These are phyloP conservation scores for Regulus satrapa DNA, from an alignment of 2,113 vertebrate species.

Conservation along the genomic window DNA sequence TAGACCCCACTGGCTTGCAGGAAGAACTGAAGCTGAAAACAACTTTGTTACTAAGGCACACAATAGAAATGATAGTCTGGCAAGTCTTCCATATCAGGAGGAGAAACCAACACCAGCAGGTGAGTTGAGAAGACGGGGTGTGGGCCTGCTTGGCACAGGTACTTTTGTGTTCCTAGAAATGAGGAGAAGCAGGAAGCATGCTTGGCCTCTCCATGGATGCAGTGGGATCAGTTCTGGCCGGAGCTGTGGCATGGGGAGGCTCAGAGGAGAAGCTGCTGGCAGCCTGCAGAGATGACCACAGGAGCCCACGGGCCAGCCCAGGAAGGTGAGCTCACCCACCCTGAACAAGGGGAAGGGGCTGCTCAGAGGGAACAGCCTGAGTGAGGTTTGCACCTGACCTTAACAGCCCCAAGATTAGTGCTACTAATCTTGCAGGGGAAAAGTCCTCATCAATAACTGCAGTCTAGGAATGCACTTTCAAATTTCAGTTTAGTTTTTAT, in stretches of 20 bases:
- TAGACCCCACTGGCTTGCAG: background rate
- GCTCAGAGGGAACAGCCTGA: background rate
- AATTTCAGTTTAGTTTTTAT: background rate
- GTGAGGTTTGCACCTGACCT: fast-evolving
- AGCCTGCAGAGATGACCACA: background rate
- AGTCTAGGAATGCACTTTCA: background rate
- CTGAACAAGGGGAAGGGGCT: background rate
- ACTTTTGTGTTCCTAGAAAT: background rate
- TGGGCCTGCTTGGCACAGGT: background rate
- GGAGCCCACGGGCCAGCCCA: fast-evolving
- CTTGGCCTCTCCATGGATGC: fast-evolving
- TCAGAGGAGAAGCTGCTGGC: background rate
- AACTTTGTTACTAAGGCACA: background rate
- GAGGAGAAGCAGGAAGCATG: background rate
- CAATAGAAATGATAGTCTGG: background rate
- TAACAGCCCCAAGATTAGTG: background rate
- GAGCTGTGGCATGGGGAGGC: fast-evolving
- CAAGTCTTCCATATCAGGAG: background rate
- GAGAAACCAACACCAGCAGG: background rate
- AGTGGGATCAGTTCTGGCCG: background rate
- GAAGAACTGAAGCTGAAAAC: background rate
- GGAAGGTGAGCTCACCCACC: background rate
- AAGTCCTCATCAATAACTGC: background rate
- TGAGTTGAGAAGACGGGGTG: fast-evolving
- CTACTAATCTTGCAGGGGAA: background rate